Base-by-base conservation (phyloP, 2,888 invertebrate genomes). In the Rotaria magnacalcarata region DNA sequence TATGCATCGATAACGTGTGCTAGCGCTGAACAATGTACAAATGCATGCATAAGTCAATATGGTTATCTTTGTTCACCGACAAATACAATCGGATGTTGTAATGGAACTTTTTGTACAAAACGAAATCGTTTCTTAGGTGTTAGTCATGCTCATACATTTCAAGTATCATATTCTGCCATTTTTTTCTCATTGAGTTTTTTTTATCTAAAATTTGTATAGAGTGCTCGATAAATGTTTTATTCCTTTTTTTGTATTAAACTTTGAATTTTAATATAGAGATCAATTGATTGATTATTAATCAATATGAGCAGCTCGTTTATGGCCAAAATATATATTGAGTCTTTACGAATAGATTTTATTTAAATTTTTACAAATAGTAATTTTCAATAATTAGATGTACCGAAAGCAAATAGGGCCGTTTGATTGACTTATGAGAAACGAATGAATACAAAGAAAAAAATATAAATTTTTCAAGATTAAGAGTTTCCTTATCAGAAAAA, bases 21-120 rank as follows among this genome's bases (percentile, higher is more conserved):
- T 80, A 80, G 7, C n/a, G 47, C 47, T 80, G 80, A 80, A 47
- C 80, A 80, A 47, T 80, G 80, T n/a, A 47, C 80, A 43, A 80
- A 80, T 80, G 41, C 47, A n/a, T 80, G 80, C 47, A 47, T 80
- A n/a, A 47, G n/a, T 47, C 80, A 80, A 47, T 80, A 47, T 47
- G 80, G 80, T 14, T 80, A 14, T 80, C 24, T 47, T 47, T 80
- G 80, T 47, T 41, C 80, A n/a, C 21, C 47, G 47, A 47, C 80
- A n/a, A 80, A 80, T 80, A 80, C 80, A 11, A 47, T 47, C n/a
- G 47, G 80, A 41, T 67, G 67, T 67, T 67, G 67, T 34, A 67
- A 67, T 67, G 67, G 67, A 34, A 67, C 67, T 11, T 67, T 5
- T 19, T 67, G 67, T 34, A 34, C 67, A 41, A 67, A 67, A 67